A percentile compares a stretch with the other conserved stretches of the same genome.
These are phyloP conservation scores for Mactra quadrangularis DNA, from an alignment of 1,140 invertebrate genomes.

Conservation along the genomic window DNA sequence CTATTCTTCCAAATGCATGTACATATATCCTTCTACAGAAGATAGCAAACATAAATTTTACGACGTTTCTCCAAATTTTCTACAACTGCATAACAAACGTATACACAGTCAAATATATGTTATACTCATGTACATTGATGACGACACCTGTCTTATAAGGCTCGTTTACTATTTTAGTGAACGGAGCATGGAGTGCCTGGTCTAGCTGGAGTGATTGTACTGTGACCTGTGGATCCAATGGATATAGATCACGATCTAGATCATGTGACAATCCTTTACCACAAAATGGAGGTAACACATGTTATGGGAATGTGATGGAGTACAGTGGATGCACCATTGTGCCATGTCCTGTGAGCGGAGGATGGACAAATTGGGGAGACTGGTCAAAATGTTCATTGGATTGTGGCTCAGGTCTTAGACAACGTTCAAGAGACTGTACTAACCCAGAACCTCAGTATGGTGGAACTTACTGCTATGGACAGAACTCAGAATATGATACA, in stretches of 20 bases:
- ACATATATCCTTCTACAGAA: too few relatives aligned
- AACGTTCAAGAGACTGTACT: conserved; percentile 72
- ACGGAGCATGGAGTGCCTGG: conserved; percentile 77
- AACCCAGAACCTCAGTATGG: conserved; percentile 72
- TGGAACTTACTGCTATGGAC: conserved; percentile 67
- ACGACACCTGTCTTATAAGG: too few relatives aligned
- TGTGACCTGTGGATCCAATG: conserved; percentile 68
- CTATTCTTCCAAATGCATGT: too few relatives aligned
- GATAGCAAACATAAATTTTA: too few relatives aligned
- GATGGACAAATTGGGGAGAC: conserved; percentile 62
- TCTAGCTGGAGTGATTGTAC: conserved; percentile 72
- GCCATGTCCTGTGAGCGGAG: conserved; percentile 56
- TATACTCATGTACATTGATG: too few relatives aligned
- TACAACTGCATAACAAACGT: too few relatives aligned
- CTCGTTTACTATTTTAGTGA: conserved; percentile 72
- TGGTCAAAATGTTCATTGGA: conserved; percentile 56
- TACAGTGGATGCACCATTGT: conserved; percentile 54
- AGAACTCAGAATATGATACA: conserved; percentile 67
- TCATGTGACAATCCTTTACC: conserved; percentile 69
- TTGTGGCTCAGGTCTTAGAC: conserved; percentile 68
- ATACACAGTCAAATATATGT: too few relatives aligned
- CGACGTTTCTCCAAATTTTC: too few relatives aligned
- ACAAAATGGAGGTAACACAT: conserved; percentile 59
- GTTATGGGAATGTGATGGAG: conserved; percentile 63
- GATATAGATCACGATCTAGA: conserved; percentile 64